Percentiles rank a stretch among this genome's conserved stretches.
Conservation (phyloP, 2,113 vertebrate species). For the Monarcha castaneiventris region DNA sequence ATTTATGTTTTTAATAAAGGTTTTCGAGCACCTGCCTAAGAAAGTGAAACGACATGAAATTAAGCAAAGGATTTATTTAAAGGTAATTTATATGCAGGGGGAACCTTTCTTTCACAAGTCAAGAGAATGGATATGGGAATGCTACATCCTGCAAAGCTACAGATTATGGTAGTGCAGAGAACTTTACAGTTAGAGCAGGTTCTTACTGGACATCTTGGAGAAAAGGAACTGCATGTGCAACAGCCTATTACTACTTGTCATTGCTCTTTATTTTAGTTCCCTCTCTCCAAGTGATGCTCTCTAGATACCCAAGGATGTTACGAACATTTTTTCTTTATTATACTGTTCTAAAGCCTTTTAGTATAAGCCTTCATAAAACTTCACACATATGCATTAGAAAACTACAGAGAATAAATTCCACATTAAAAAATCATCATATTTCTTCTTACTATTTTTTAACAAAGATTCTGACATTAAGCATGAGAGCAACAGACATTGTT, state of each 20-base stretch:
- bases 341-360: neutral
- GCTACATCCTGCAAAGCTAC: neutral
- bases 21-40: neutral
- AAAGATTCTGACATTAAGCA: neutral
- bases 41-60: neutral
- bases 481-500: slow-evolving; percentile 25
- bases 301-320: neutral
- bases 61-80: neutral
- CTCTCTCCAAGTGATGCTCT: neutral
- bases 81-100: neutral
- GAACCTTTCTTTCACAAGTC: neutral
- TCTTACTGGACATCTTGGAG: neutral
- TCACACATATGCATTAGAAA: slow-evolving; percentile 31
- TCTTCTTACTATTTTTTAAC: slow-evolving; percentile 8
- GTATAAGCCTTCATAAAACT: slow-evolving; percentile 4
- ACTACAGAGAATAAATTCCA: slow-evolving; percentile 36
- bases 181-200: neutral
- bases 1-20: neutral
- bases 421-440: slow-evolving; percentile 15
- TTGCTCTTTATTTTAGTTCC: neutral
- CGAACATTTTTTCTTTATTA: neutral
- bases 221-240: neutral
- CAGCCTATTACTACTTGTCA: neutral
- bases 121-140: neutral
- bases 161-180: neutral